Base-by-base conservation (phyloP, 2,888 invertebrate genomes). In the Diplolepis rosae region DNA sequence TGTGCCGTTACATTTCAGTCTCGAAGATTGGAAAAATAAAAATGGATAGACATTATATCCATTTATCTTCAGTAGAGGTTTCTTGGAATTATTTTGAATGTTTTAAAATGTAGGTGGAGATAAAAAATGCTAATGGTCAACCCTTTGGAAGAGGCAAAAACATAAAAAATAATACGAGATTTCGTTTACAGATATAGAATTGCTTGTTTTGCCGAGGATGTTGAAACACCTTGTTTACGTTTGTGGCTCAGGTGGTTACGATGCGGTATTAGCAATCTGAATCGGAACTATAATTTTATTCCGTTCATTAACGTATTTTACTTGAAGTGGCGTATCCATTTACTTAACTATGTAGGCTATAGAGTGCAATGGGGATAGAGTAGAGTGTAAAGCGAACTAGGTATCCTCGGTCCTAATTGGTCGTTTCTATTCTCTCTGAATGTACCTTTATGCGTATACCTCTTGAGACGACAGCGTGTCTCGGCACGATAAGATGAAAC, bases 361-460 rank as follows among this genome's bases (percentile, higher is more conserved):
- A 13, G 30, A 6, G 9, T 48, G n/a, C 22, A 48, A 18, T n/a
- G n/a, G n/a, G n/a, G n/a, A n/a, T n/a, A n/a, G n/a, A 30, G 30
- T 54, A 35, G 22, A 56, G 24, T 61, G 9, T 24, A 39, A 27
- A 42, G 39, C 61, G 35, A 61, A 22, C 22, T 61, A 39, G 61
- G 61, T 61, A 61, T 61, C 39, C 61, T 61, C 39, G 61, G 24
- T 61, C n/a, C 24, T 61, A 61, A 61, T 61, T 61, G 61, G 61
- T 27, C 61, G 39, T 61, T 61, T 56, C 35, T 56, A 56, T 56
- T 48, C 56, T 61, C 35, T 56, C 56, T 35, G 32, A 18, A 54
- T 11, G 18, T n/a, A 27, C 6, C 27, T 51, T 28, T 54, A 35
- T 56, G 35, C 56, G 56, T 61, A 61, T 39, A 61, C 39, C 61